Evolutionary conservation across 2,113 vertebrate genomes (phyloP).

Genomic region (Pseudorhombus dupliciocellatus): DNA sequence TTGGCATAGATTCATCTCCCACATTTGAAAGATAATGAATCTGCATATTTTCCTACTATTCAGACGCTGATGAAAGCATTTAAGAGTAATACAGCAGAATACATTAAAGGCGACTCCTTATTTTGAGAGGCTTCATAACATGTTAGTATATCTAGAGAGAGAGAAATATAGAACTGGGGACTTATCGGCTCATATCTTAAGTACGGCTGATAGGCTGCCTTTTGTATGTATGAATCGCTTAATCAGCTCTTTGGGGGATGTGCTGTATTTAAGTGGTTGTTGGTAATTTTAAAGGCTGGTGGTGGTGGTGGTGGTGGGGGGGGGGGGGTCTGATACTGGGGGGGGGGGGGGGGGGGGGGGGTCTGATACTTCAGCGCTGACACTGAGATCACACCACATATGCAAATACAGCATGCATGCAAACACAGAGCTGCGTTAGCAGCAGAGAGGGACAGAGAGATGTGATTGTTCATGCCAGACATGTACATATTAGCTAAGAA

Average conservation of each 20-base stretch:
- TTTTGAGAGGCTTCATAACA: conserved; percentile 68
- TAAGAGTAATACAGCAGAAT: conserved; percentile 80
- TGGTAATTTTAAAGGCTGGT: conserved; percentile 51
- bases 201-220: conserved; percentile 50
- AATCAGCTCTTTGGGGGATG: conserved; percentile 54
- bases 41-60: conserved; percentile 79
- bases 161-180: conserved; percentile 48
- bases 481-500: conserved; percentile 59
- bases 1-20: conserved; percentile 79
- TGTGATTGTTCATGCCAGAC: conserved; percentile 39
- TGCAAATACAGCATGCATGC: conserved; percentile 34
- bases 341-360: neutral
- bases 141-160: conserved; percentile 49
- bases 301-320: no score
- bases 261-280: conserved; percentile 54
- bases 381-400: conserved; percentile 51
- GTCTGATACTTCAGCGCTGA: conserved; percentile 41
- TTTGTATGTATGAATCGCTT: conserved; percentile 64
- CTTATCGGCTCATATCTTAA: conserved; percentile 72
- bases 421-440: conserved; percentile 32
- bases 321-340: conserved; percentile 16
- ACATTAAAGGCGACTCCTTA: conserved; percentile 77
- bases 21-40: conserved; percentile 81
- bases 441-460: conserved; percentile 11
- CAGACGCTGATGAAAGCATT: conserved; percentile 80